These are phyloP conservation scores for Xerus rutilus DNA, from an alignment of 2,797 vertebrate species.

Conservation along the genomic window DNA sequence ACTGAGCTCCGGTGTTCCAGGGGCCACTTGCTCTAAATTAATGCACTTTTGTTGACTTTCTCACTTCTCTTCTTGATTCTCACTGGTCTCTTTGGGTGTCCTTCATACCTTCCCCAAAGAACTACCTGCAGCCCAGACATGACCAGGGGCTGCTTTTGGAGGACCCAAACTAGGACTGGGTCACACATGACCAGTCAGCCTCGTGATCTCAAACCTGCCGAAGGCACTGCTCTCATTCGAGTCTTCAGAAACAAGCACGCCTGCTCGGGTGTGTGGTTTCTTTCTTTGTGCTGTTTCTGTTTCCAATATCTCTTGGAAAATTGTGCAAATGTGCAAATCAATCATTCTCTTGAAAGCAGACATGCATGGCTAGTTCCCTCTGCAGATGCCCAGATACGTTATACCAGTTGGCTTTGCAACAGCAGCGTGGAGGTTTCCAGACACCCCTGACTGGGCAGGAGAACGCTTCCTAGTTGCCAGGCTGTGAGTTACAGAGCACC, in stretches of 20 bases:
- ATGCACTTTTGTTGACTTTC: accelerated
- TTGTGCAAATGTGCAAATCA: background rate
- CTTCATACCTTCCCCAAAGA: background rate
- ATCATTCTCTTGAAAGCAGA: conserved; percentile 2
- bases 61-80: background rate
- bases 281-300: background rate
- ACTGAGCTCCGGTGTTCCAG: accelerated
- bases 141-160: background rate
- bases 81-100: background rate
- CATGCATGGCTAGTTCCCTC: background rate
- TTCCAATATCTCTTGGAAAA: conserved; percentile 35
- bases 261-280: too few species aligned
- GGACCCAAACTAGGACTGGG: accelerated
- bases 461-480: background rate
- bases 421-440: background rate
- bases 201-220: background rate
- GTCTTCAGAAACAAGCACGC: background rate
- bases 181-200: too few species aligned
- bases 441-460: background rate
- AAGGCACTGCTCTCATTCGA: accelerated
- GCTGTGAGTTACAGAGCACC: accelerated
- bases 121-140: background rate
- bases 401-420: background rate
- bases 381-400: background rate
- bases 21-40: accelerated